phyloP scores from a whole-genome alignment of 1,140 invertebrate genomes.

The Calliphora vicina region DNA sequence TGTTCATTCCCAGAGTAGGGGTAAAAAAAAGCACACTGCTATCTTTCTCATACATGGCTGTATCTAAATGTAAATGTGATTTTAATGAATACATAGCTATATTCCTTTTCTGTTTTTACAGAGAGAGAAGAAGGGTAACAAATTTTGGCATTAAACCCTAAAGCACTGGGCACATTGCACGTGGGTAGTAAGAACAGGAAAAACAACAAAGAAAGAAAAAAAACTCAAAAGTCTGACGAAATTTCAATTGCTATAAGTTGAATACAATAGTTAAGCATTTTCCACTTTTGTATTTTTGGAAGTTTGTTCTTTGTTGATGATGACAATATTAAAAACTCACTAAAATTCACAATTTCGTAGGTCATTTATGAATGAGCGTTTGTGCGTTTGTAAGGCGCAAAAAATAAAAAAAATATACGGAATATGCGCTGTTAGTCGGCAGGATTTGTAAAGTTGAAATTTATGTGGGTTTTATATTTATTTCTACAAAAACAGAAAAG shows the following conservation, averaged over 20 bases:
- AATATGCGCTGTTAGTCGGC: background rate
- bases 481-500: background rate
- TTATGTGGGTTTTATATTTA: background rate
- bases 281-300: background rate
- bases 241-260: background rate
- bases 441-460: background rate
- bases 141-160: background rate
- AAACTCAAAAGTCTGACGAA: background rate
- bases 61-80: too few relatives aligned
- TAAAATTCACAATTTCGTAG: background rate
- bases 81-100: too few relatives aligned
- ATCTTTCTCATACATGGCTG: too few relatives aligned
- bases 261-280: background rate
- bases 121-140: background rate
- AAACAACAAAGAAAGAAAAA: background rate
- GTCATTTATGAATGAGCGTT: background rate
- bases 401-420: background rate
- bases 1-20: too few relatives aligned
- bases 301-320: background rate
- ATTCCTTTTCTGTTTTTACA: too few relatives aligned
- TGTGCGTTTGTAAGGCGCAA: background rate
- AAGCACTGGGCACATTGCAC: background rate
- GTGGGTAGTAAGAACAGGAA: background rate
- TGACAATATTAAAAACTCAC: background rate
- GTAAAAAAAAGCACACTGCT: too few relatives aligned